Percentiles rank a stretch among this genome's conserved stretches.
phyloP scores from a whole-genome alignment of 2,113 vertebrate genomes.

The Poicephalus meyeri region DNA sequence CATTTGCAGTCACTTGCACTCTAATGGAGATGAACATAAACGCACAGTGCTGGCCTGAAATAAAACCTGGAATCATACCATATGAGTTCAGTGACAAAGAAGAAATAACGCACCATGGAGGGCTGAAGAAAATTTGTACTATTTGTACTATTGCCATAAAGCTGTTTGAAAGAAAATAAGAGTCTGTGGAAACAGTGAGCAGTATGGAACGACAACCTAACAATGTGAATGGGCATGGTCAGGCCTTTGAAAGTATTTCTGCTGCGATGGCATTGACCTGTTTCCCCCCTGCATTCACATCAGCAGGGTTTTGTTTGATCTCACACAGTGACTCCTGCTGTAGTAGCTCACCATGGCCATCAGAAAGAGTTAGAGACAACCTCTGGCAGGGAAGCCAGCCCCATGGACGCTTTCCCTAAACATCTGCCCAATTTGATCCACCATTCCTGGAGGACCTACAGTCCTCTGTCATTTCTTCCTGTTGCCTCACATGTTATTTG shows the following conservation, averaged over 20 bases:
- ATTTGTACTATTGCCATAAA: background rate
- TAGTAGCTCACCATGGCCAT: background rate
- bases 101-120: background rate
- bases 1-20: background rate
- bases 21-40: background rate
- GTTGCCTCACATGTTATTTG: background rate
- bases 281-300: fast-evolving
- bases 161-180: background rate
- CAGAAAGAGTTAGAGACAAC: background rate
- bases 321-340: background rate
- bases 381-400: background rate
- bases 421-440: background rate
- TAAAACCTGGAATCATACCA: background rate
- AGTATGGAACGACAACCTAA: background rate
- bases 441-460: background rate
- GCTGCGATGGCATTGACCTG: fast-evolving
- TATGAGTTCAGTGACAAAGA: background rate
- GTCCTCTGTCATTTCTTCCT: background rate
- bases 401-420: background rate
- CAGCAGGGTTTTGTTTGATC: background rate
- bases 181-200: background rate
- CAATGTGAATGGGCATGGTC: fast-evolving
- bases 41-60: background rate
- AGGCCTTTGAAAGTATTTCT: background rate
- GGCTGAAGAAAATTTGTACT: background rate